phyloP scores from a whole-genome alignment of 2,888 invertebrate species.

The Ennomos quercinarius region DNA sequence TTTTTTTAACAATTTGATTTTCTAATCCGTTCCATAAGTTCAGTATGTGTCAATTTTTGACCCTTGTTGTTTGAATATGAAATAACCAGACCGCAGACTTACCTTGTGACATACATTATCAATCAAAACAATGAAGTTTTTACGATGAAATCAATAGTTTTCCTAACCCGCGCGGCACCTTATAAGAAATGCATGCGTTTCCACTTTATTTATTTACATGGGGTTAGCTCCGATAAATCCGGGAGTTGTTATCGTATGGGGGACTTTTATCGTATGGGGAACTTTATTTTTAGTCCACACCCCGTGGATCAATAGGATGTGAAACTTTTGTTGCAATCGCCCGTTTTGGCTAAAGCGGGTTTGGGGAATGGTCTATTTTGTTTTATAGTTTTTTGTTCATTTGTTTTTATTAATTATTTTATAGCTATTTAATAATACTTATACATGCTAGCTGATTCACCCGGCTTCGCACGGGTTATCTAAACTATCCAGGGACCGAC shows the following conservation, averaged over 20 bases:
- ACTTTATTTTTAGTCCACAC: constrained; percentile 81
- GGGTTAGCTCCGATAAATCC: constrained; percentile 83
- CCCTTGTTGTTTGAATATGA: too few species aligned
- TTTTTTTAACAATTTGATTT: too few species aligned
- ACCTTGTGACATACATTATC: constrained; percentile 23
- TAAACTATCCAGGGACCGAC: too few species aligned
- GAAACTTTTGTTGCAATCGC: constrained; percentile 60
- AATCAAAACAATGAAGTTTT: constrained; percentile 58
- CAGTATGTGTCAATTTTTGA: too few species aligned
- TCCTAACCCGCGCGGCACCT: constrained; percentile 68
- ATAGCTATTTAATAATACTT: too few species aligned
- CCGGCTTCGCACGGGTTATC: too few species aligned
- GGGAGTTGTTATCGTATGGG: constrained; percentile 73
- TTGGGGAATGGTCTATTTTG: constrained; percentile 14
- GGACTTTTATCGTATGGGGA: constrained; percentile 84
- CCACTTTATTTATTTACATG: constrained; percentile 83
- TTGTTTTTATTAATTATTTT: background rate
- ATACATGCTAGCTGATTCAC: too few species aligned
- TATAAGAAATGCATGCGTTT: constrained; percentile 82
- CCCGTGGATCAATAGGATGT: constrained; percentile 73
- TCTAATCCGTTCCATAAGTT: too few species aligned
- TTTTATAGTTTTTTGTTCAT: constrained; percentile 16
- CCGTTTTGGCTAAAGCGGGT: constrained; percentile 30
- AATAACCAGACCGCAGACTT: too few species aligned
- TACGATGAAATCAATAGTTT: constrained; percentile 67